Percentiles rank a stretch among this genome's conserved stretches.
Evolutionary conservation across 1,140 invertebrate species (phyloP).

Genomic region (Fragariocoptes setiger): DNA sequence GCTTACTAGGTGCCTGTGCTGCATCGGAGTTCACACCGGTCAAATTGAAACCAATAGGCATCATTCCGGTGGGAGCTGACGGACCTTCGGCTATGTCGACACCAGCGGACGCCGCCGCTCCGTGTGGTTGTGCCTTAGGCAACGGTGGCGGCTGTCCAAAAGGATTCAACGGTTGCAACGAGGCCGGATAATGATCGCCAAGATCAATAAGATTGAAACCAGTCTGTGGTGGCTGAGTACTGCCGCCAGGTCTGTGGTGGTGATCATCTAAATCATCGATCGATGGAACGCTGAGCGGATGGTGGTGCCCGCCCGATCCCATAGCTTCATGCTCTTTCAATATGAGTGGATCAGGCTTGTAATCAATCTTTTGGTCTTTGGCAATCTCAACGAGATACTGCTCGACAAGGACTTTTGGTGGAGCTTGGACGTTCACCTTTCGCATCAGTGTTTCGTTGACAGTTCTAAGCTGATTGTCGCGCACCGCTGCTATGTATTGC

Average conservation of each 20-base stretch:
- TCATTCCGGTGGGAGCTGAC: neutral
- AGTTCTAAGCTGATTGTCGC: slow-evolving; percentile 36
- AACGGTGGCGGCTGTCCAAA: slow-evolving; percentile 5
- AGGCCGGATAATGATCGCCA: slow-evolving; percentile 6
- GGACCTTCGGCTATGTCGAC: slow-evolving; percentile 5
- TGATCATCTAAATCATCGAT: slow-evolving; percentile 11
- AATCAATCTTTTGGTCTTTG: slow-evolving; percentile 64
- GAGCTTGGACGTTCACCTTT: slow-evolving; percentile 77
- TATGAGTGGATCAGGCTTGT: slow-evolving; percentile 56
- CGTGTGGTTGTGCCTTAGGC: slow-evolving; percentile 7
- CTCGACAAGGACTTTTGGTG: slow-evolving; percentile 78
- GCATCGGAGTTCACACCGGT: neutral
- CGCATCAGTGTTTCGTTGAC: slow-evolving; percentile 83
- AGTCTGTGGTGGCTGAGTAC: slow-evolving; percentile 12
- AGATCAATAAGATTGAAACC: neutral
- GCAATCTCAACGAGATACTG: slow-evolving; percentile 86
- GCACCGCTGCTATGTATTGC: slow-evolving; percentile 52
- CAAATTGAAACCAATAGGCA: neutral
- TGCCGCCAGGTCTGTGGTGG: slow-evolving; percentile 19
- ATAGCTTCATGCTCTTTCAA: slow-evolving; percentile 41
- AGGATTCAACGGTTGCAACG: slow-evolving; percentile 9
- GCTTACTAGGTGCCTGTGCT: neutral
- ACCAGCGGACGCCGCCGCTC: slow-evolving; percentile 2
- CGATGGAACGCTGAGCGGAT: slow-evolving; percentile 4
- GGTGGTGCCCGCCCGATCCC: slow-evolving; percentile 20